phyloP scores from a whole-genome alignment of 2,888 invertebrate species.

The Octodonta nipae region DNA sequence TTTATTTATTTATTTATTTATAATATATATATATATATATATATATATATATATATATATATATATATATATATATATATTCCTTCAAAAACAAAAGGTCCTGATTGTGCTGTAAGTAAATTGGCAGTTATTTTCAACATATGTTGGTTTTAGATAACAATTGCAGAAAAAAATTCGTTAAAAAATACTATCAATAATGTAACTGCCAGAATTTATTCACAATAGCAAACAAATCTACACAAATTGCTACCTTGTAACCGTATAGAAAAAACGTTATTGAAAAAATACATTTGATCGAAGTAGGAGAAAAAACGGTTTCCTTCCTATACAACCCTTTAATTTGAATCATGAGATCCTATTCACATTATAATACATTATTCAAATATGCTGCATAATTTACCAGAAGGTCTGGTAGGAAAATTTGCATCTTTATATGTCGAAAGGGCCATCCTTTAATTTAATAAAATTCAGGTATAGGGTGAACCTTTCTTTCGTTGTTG shows the following conservation, averaged over 20 bases:
- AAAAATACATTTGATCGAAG: neutral
- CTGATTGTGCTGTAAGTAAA: too few species aligned
- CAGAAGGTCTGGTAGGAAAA: conserved; percentile 28
- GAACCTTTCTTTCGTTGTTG: conserved; percentile 2
- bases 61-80: neutral
- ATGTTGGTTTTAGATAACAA: too few species aligned
- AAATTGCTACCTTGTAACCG: conserved; percentile 4
- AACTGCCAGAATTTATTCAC: conserved; percentile 1
- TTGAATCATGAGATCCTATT: conserved; percentile 25
- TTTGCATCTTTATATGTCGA: conserved; percentile 34
- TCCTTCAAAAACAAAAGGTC: neutral
- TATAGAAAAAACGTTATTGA: conserved; percentile 4
- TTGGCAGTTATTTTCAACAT: too few species aligned
- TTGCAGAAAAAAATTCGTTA: too few species aligned
- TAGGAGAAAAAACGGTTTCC: conserved; percentile 19
- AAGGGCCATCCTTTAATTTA: conserved; percentile 31
- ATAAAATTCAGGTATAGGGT: conserved; percentile 28
- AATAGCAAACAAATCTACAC: neutral
- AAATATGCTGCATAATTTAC: conserved; percentile 35
- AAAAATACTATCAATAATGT: too few species aligned
- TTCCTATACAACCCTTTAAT: conserved; percentile 17
- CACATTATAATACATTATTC: conserved; percentile 28
- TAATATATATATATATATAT: conserved; percentile 1
- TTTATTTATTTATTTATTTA: neutral
- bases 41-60: conserved; percentile 1